phyloP scores from a whole-genome alignment of 92 coral and sea anemone species.

The Plumapathes pennacea region DNA sequence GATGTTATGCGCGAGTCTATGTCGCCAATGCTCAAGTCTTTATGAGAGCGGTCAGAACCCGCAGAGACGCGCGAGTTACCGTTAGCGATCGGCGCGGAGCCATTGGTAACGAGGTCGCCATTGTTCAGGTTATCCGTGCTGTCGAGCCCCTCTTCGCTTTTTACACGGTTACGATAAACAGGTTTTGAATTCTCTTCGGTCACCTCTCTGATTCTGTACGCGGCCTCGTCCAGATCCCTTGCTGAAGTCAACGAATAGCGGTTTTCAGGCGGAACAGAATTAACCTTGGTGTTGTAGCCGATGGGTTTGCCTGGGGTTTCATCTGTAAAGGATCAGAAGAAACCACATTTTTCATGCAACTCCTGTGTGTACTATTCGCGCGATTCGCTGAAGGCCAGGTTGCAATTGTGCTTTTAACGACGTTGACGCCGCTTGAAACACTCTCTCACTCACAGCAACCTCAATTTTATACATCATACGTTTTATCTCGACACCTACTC shows the following conservation, averaged over 20 bases:
- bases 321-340: slow-evolving; percentile 7
- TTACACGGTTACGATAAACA: slow-evolving; percentile 46
- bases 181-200: slow-evolving; percentile 59
- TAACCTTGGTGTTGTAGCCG: slow-evolving; percentile 38
- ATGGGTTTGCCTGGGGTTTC: slow-evolving; percentile 44
- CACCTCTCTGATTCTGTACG: slow-evolving; percentile 67
- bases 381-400: too few species aligned
- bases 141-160: slow-evolving; percentile 61
- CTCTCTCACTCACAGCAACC: too few species aligned
- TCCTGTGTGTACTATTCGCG: background rate
- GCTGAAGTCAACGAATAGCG: slow-evolving; percentile 75
- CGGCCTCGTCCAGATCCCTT: slow-evolving; percentile 76
- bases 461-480: too few species aligned
- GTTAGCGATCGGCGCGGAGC: slow-evolving; percentile 84
- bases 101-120: slow-evolving; percentile 87
- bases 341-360: too few species aligned
- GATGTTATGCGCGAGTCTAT: slow-evolving; percentile 90
- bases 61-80: slow-evolving; percentile 96
- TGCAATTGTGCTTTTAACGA: too few species aligned
- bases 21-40: slow-evolving; percentile 86
- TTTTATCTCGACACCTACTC: too few species aligned
- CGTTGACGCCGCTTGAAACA: too few species aligned
- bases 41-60: slow-evolving; percentile 74
- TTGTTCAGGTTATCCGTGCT: slow-evolving; percentile 75
- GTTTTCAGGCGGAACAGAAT: slow-evolving; percentile 61